Evolutionary conservation across 2,888 invertebrate genomes (phyloP).

Genomic region (Agonopterix heracliana): DNA sequence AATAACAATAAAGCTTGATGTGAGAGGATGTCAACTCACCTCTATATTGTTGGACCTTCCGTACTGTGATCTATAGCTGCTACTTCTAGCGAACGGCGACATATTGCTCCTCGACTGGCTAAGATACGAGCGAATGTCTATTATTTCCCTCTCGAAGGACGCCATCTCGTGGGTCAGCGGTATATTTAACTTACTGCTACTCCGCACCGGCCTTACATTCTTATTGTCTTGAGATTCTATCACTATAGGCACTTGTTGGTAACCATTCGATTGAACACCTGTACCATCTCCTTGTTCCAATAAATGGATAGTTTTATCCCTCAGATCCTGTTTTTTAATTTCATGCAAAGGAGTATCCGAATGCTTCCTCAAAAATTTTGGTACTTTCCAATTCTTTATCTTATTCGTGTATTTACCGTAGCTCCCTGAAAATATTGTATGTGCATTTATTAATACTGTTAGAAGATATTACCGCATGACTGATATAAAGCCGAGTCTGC

Average conservation of each 20-base stretch:
- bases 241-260: conserved; percentile 81
- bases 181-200: conserved; percentile 62
- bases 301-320: conserved; percentile 53
- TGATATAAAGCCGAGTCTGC: conserved; percentile 13
- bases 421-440: conserved; percentile 60
- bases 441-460: background rate
- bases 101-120: conserved; percentile 85
- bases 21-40: conserved; percentile 29
- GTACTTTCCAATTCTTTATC: conserved; percentile 81
- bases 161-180: conserved; percentile 66
- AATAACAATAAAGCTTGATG: too few relatives aligned
- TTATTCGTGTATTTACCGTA: conserved; percentile 76
- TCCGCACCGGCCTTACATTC: conserved; percentile 32
- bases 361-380: conserved; percentile 79
- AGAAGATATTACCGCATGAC: conserved; percentile 12
- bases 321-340: conserved; percentile 60
- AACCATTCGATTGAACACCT: conserved; percentile 61
- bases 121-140: conserved; percentile 83
- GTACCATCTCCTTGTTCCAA: conserved; percentile 48
- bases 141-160: conserved; percentile 78
- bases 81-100: conserved; percentile 81
- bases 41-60: conserved; percentile 76
- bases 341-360: conserved; percentile 71
- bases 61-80: conserved; percentile 83
- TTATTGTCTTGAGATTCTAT: conserved; percentile 74